Conservation (phyloP, 2,888 invertebrate species). For the Myopa testacea region DNA sequence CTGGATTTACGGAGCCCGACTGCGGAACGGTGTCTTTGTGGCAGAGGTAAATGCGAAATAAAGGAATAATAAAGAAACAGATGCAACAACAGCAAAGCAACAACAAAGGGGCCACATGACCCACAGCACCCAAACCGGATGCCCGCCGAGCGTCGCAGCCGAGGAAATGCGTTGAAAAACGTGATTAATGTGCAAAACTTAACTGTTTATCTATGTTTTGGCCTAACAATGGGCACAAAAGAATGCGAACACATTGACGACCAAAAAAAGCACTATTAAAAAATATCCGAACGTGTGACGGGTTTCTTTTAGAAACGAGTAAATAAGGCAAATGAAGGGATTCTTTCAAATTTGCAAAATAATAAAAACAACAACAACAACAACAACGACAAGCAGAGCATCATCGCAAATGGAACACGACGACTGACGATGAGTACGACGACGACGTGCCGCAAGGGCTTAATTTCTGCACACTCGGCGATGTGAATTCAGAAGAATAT, state of each 20-base stretch:
- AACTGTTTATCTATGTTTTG: constrained; percentile 18
- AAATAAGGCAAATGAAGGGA: constrained; percentile 22
- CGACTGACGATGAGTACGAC: neutral
- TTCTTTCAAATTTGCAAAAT: constrained; percentile 5
- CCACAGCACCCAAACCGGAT: constrained; percentile 4
- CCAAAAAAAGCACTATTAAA: neutral
- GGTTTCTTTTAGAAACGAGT: neutral
- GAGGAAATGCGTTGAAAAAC: constrained; percentile 15
- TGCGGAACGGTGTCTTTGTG: neutral
- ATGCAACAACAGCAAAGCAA: neutral
- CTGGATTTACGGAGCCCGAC: neutral
- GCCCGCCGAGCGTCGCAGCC: neutral
- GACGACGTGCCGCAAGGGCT: constrained; percentile 14
- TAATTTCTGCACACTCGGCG: constrained; percentile 16
- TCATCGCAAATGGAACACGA: neutral
- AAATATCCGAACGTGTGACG: neutral
- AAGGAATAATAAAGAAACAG: neutral
- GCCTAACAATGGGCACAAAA: constrained; percentile 4
- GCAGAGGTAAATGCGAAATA: neutral
- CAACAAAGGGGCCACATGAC: neutral
- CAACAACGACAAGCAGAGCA: neutral
- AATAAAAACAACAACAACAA: neutral
- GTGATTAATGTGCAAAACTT: constrained; percentile 24
- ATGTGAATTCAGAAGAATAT: constrained; percentile 12
- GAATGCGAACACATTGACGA: neutral